Conservation (phyloP, 2,888 invertebrate species). For the Dicycla oo region DNA sequence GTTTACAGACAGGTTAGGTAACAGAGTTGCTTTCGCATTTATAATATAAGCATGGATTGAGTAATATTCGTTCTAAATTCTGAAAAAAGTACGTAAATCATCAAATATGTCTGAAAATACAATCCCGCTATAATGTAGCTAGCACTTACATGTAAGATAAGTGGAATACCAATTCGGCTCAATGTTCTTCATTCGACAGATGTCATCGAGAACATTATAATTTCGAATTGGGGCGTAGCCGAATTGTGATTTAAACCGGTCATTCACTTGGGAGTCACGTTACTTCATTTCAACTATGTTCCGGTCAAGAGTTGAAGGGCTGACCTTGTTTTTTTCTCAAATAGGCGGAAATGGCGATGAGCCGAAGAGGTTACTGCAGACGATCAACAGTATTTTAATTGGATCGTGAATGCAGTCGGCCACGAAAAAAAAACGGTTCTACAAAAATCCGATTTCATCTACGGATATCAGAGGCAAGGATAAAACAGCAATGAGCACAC, state of each 20-base stretch:
- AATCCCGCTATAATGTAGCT: background rate
- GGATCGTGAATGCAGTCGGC: too few species aligned
- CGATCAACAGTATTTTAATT: background rate
- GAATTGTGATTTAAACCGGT: constrained; percentile 7
- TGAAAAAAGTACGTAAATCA: background rate
- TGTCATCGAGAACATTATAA: constrained; percentile 10
- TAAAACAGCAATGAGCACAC: background rate
- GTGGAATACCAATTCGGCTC: constrained; percentile 21
- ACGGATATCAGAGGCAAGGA: background rate
- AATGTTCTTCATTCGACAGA: constrained; percentile 7
- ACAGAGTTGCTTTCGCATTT: background rate
- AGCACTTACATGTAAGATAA: background rate
- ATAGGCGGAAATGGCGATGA: background rate
- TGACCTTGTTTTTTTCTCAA: background rate
- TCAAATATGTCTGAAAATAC: constrained; percentile 2
- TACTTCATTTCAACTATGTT: constrained; percentile 3
- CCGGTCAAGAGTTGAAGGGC: background rate
- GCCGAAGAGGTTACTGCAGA: background rate
- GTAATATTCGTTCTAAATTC: background rate
- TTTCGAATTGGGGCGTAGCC: constrained; percentile 17
- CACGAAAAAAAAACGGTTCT: background rate
- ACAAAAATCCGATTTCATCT: background rate
- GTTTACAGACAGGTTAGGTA: background rate
- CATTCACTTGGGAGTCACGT: constrained; percentile 5
- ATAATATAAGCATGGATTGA: background rate